These are phyloP conservation scores for Tryphoninae sp. DNA, from an alignment of 2,888 invertebrate genomes.

Conservation along the genomic window DNA sequence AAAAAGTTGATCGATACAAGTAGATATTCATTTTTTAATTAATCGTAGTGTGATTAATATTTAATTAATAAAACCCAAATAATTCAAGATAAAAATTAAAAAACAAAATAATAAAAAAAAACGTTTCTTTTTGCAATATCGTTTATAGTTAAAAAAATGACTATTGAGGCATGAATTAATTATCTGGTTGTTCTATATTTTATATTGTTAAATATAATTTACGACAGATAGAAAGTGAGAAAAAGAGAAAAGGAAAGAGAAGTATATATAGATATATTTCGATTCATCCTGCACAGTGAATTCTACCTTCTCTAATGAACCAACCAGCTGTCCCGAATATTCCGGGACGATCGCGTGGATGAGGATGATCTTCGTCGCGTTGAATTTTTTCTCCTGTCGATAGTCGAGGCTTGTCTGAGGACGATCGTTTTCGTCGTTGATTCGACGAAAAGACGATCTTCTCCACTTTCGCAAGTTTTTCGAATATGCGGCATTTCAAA, in stretches of 20 bases:
- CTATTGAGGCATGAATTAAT: no score
- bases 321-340: constrained; percentile 74
- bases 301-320: constrained; percentile 71
- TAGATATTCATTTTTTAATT: no score
- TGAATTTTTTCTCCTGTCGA: constrained; percentile 38
- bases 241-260: no score
- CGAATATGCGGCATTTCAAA: constrained; percentile 56
- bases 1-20: no score
- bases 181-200: no score
- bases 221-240: constrained; percentile 1
- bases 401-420: constrained; percentile 54
- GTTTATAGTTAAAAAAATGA: no score
- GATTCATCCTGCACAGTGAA: constrained; percentile 59
- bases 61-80: no score
- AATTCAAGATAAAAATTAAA: no score
- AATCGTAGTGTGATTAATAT: no score
- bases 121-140: no score
- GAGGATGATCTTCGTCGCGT: constrained; percentile 57
- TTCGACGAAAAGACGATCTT: constrained; percentile 44
- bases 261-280: constrained; percentile 8
- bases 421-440: constrained; percentile 47
- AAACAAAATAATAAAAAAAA: no score
- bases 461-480: constrained; percentile 45
- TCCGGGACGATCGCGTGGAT: constrained; percentile 60
- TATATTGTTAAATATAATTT: not conserved